Evolutionary conservation across 2,888 invertebrate species (phyloP), one percentile per base, ranked within the genome.

Genomic region (Mythimna impura): DNA sequence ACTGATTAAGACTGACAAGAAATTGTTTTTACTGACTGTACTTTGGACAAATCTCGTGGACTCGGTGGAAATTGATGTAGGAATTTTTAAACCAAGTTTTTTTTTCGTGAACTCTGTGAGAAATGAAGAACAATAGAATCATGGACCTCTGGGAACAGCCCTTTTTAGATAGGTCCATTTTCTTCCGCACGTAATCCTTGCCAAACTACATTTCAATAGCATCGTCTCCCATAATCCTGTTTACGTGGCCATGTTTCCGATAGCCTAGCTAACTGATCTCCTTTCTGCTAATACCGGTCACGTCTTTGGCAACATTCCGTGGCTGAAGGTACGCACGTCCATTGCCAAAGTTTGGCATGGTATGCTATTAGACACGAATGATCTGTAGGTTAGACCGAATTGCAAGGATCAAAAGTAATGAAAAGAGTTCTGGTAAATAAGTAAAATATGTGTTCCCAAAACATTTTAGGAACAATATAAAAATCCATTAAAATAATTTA

Each of bases 261-360:
- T 62, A 22, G 60, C 43, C 43, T n/a, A 3, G 12, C 30, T 52
- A 57, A 52, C 63, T 34, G 63, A 66, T 78, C 22, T 61, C 71
- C 55, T 25, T 73, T 73, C 66, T 66, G 30, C 52, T 20, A 54
- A n/a, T 40, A 54, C 52, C 20, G 10, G 57, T 20, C 36, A 22
- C 30, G 25, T n/a, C 12, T 1, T 43, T 83, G 80, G 80, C 80
- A 83, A 70, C 43, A 55, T 80, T 80, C 80, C 80, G 83, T 58
- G 47, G 25, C 25, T 12, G 30, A 20, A 73, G 80, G 80, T 80
- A 80, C 43, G 64, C 40, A 30, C 36, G 68, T 54, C 34, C 10
- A 52, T 73, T 83, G 83, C 70, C 80, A 70, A 79, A 79, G 54
- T 70, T 61, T 12, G 34, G 20, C 3, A 14, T 34, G 8, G 58